A percentile compares a stretch with the other conserved stretches of the same genome.
Evolutionary conservation across 2,888 invertebrate species (phyloP).

Genomic region (Cosmorhoe ocellata): DNA sequence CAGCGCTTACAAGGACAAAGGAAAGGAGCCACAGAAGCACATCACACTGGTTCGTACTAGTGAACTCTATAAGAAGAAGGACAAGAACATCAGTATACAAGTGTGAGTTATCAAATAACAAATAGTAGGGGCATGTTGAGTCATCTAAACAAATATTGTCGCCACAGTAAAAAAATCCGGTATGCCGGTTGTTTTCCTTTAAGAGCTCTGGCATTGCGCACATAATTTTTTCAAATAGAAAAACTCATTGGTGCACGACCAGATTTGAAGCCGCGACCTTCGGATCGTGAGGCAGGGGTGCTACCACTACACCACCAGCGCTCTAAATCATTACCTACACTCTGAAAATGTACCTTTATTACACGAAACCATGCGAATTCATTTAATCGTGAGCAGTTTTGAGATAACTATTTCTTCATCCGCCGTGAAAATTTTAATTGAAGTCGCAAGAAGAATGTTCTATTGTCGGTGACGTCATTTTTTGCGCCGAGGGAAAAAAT

Average conservation of each 20-base stretch:
- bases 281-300: too few species aligned
- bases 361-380: constrained; percentile 44
- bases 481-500: constrained; percentile 31
- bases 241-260: too few species aligned
- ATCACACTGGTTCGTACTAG: too few species aligned
- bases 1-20: too few species aligned
- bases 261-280: too few species aligned
- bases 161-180: constrained; percentile 22
- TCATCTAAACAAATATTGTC: constrained; percentile 46
- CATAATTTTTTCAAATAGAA: too few species aligned
- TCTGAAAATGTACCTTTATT: constrained; percentile 36
- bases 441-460: constrained; percentile 29
- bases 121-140: constrained; percentile 36
- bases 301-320: too few species aligned
- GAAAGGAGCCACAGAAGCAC: too few species aligned
- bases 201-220: too few species aligned
- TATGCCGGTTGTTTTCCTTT: too few species aligned
- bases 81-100: too few species aligned
- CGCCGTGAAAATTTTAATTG: constrained; percentile 36
- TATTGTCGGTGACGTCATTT: constrained; percentile 32
- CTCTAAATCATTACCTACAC: too few species aligned
- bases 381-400: constrained; percentile 35
- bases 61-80: neutral
- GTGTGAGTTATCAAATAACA: constrained; percentile 23
- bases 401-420: constrained; percentile 33